Evolutionary conservation across 2,797 vertebrate genomes (phyloP), one percentile per base, ranked within the genome.

Genomic region (Scomberomorus guttatus): DNA sequence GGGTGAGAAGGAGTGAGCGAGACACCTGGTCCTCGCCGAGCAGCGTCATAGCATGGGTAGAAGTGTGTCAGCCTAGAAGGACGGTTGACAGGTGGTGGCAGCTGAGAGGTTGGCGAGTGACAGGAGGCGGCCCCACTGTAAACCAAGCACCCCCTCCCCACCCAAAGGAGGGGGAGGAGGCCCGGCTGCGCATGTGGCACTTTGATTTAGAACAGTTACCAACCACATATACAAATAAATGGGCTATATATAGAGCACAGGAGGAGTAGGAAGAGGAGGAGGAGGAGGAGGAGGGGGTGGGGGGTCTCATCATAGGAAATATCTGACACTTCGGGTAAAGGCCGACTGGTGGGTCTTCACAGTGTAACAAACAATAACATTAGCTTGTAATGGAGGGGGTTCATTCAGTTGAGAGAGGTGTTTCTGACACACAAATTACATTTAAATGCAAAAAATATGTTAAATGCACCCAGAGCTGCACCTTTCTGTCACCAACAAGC

Each of bases 141-240:
- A 94, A 94, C 90, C 89, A 90, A 79, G 44, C 71, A 17, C 42
- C 81, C 72, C 80, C 78, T 34, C 24, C 74, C 64, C 62, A 42
- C 14, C 44, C 44, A 34, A 27, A 75, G 65, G 76, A 79, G 79
- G 58, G 75, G 89, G 88, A 89, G 86, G 62, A 80, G 89, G 75
- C 87, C 81, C 74, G 83, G 90, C 84, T 62, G 73, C 81, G 93
- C 76, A 81, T 91, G 90, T 81, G 88, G 84, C 87, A 88, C 91
- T 93, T 95, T 95, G 94, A 96, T 96, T 96, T 96, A 96, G 96
- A 96, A 92, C 92, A 88, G 95, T 96, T 96, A 96, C 96, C 94
- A 96, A 92, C 93, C 87, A 92, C 93, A 92, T 79, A 94, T 92
- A 95, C 94, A 95, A 96, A 96, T 95, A 95, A 94, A 95, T 93